Base-by-base conservation (phyloP, 1,140 invertebrate genomes). In the Wiebesia pumilae region DNA sequence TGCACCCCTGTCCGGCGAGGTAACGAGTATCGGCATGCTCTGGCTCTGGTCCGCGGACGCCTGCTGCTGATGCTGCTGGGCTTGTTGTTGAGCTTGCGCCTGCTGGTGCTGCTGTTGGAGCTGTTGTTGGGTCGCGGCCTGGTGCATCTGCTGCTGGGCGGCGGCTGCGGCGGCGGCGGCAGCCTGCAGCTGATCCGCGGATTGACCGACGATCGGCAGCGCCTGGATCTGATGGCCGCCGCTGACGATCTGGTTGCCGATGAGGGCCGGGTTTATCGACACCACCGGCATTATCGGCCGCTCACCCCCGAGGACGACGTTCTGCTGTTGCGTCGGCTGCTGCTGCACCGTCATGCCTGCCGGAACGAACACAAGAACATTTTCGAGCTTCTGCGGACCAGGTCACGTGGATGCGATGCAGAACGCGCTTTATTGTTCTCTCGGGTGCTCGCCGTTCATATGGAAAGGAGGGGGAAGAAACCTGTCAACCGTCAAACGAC, bases 251-350 rank as follows among this genome's bases (percentile, higher is more conserved):
- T 94, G 92, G 89, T 93, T 93, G 19, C 91, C 91, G 84, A 91
- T 93, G 88, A 91, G 91, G 62, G 89, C 91, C 62, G 90, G 89
- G 81, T 87, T 84, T 91, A 95, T 95, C 0, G 95, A 95, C 16
- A 95, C 94, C 6, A 95, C 94, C 12, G 95, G 94, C 94, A 95
- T 95, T 27, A 95, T 95, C 0, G 94, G 94, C 69, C 94, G 89
- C 43, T 94, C 94, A 33, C 93, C 93, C 33, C 91, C 90, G 43
- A 94, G 91, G 24, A 93, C 93, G n/a, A 93, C 91, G 3, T 91
- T 90, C 3, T 88, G 81, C 87, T 89, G 90, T 87, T 94, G 94
- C 19, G 38, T 38, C 43, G 33, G 1, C n/a, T 93, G 94, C 83
- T 94, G 94, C 67, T 93, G 93, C 24, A 95, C 89, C 10, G 94